A percentile compares a stretch with the other conserved stretches of the same genome.
These are phyloP conservation scores for Tyria jacobaeae DNA, from an alignment of 2,888 invertebrate species.

Conservation along the genomic window DNA sequence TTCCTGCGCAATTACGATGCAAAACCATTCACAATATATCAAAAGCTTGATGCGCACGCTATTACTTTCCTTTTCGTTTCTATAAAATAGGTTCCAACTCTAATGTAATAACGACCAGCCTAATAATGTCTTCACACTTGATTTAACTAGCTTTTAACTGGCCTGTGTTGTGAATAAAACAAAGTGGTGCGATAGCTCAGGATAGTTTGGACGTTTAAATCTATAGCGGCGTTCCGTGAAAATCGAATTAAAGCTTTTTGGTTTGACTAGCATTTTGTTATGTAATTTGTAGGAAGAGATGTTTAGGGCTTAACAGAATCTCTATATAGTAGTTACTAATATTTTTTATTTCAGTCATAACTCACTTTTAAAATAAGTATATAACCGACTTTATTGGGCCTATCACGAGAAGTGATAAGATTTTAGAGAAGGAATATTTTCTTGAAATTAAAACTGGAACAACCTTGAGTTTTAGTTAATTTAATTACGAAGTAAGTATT, in stretches of 20 bases:
- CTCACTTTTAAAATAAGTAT: too few species aligned
- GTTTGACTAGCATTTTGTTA: not conserved
- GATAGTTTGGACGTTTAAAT: constrained; percentile 11
- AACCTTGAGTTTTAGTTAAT: too few species aligned
- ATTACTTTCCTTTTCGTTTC: constrained; percentile 33
- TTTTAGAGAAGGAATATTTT: too few species aligned
- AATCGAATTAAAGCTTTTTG: constrained; percentile 11
- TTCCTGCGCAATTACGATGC: too few species aligned
- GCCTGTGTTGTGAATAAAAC: constrained; percentile 15
- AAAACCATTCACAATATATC: constrained; percentile 8
- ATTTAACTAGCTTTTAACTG: constrained; percentile 26
- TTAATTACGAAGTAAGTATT: too few species aligned
- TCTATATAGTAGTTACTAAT: too few species aligned
- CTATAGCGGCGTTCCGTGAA: constrained; percentile 2
- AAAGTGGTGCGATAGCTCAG: constrained; percentile 34
- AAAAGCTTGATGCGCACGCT: constrained; percentile 28
- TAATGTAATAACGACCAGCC: constrained; percentile 21
- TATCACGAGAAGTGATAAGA: too few species aligned
- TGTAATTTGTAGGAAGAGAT: constrained; percentile 2
- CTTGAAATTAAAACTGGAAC: too few species aligned
- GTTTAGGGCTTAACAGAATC: too few species aligned
- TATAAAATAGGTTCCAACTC: constrained; percentile 32
- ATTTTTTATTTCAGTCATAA: too few species aligned
- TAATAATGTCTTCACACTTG: constrained; percentile 29
- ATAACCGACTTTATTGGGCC: too few species aligned